Conservation (phyloP, 2,113 vertebrate genomes). For the Danio rerio region GRCz12tu NC_133178.1:48459001-48459500, state of each 20-base stretch:
- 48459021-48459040: too few species aligned
- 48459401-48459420: background rate
- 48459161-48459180: too few species aligned
- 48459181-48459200: too few species aligned
- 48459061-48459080: too few species aligned
- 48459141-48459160: too few species aligned
- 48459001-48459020: too few species aligned
- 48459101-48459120: too few species aligned
- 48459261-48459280: background rate
- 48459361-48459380: slow-evolving; percentile 23
- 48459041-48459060: too few species aligned
- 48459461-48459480: slow-evolving; percentile 18
- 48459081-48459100: too few species aligned
- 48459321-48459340: background rate
- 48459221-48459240: background rate
- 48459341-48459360: background rate
- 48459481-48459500: background rate
- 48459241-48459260: background rate
- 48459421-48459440: background rate
- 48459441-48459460: slow-evolving; percentile 1
- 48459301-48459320: background rate
- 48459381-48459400: slow-evolving; percentile 16
- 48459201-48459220: background rate
- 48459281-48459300: background rate
- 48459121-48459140: too few species aligned